Percentiles rank a stretch among this genome's conserved stretches.
Conservation (phyloP, 1,140 invertebrate species). For the Tribolium castaneum region DNA sequence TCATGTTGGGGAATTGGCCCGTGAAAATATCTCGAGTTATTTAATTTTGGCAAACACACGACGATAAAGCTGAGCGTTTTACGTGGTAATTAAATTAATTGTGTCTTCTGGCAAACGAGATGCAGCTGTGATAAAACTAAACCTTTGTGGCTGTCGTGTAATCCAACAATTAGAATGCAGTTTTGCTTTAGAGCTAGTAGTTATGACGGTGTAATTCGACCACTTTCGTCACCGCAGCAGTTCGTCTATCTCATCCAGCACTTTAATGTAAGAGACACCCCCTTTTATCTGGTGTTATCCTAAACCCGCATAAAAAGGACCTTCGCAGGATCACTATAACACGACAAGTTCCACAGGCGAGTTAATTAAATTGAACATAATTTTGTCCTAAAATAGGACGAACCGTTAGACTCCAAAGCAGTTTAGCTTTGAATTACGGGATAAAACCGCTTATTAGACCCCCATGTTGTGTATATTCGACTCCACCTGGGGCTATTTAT, state of each 20-base stretch:
- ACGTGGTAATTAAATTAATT: constrained; percentile 13
- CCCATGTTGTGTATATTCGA: constrained; percentile 29
- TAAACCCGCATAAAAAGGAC: constrained; percentile 38
- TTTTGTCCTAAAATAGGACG: constrained; percentile 38
- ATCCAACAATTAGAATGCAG: constrained; percentile 27
- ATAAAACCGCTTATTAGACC: constrained; percentile 40
- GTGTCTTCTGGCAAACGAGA: not conserved
- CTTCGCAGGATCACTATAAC: constrained; percentile 31
- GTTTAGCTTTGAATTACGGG: constrained; percentile 42
- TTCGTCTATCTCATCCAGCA: constrained; percentile 19
- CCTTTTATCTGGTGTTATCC: constrained; percentile 30
- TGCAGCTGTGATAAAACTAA: not conserved
- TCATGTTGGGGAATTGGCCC: not conserved
- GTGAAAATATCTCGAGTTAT: not conserved
- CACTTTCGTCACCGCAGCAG: constrained; percentile 23
- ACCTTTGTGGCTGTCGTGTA: constrained; percentile 7
- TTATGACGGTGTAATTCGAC: constrained; percentile 21
- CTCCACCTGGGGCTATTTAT: constrained; percentile 35
- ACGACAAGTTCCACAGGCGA: constrained; percentile 19
- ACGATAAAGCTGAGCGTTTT: not conserved
- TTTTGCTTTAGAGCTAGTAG: constrained; percentile 10
- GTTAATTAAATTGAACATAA: constrained; percentile 43
- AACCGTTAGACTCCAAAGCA: constrained; percentile 35
- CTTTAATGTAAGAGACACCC: constrained; percentile 12
- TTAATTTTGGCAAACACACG: not conserved